Conservation (phyloP, 2,888 invertebrate species). For the Amitus sp. region DNA sequence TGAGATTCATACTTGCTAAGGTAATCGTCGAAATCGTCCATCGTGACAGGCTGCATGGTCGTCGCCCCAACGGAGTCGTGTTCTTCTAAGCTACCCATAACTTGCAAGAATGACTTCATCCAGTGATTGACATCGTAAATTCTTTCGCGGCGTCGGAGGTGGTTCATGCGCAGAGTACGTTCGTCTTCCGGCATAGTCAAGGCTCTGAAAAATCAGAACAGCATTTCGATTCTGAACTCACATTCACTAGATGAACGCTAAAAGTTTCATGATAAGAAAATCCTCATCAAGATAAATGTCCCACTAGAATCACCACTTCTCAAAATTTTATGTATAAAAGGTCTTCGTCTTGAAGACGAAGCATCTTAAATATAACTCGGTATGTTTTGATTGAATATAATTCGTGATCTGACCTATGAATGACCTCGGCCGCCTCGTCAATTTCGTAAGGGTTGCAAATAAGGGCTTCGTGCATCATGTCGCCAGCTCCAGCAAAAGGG, state of each 20-base stretch:
- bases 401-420: too few species aligned
- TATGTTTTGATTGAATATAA: too few species aligned
- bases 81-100: constrained; percentile 85
- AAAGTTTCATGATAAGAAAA: too few species aligned
- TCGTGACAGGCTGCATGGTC: constrained; percentile 88
- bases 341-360: too few species aligned
- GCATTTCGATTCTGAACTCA: too few species aligned
- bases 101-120: constrained; percentile 89
- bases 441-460: constrained; percentile 91
- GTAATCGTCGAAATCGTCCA: constrained; percentile 91
- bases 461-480: constrained; percentile 93
- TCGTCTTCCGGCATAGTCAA: constrained; percentile 92
- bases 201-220: constrained; percentile 68
- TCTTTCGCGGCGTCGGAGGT: constrained; percentile 81
- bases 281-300: too few species aligned
- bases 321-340: too few species aligned
- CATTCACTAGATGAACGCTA: too few species aligned
- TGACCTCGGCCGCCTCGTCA: constrained; percentile 86
- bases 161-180: constrained; percentile 85
- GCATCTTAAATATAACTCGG: too few species aligned
- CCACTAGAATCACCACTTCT: too few species aligned
- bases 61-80: constrained; percentile 86
- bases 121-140: constrained; percentile 87
- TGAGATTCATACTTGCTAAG: constrained; percentile 82
- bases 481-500: constrained; percentile 91